A percentile compares a stretch with the other conserved stretches of the same genome.
Conservation (phyloP, 2,113 vertebrate genomes). For the Ptilonorhynchus violaceus region DNA sequence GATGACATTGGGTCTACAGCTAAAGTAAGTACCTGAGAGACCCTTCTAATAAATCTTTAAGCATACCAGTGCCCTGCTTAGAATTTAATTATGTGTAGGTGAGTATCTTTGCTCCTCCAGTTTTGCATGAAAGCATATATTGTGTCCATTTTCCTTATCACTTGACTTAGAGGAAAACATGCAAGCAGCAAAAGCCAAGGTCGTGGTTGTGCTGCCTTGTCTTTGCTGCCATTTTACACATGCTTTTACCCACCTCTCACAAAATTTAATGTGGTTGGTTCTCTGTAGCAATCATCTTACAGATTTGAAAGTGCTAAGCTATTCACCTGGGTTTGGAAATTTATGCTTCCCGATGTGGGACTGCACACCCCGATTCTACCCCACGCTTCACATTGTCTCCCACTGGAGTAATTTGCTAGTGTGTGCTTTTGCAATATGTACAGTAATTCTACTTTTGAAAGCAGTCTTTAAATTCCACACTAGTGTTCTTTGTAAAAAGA, state of each 20-base stretch:
- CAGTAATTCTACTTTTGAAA: background rate
- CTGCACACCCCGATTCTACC: fast-evolving
- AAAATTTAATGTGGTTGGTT: background rate
- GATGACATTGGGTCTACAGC: background rate
- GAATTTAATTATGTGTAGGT: background rate
- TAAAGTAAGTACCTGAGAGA: background rate
- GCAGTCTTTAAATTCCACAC: background rate
- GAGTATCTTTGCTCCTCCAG: background rate
- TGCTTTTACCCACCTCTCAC: background rate
- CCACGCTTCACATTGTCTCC: background rate
- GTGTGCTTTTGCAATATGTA: background rate
- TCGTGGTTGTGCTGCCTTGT: background rate
- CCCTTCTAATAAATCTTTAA: background rate
- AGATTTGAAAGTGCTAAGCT: background rate
- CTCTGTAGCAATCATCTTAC: background rate
- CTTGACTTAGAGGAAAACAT: background rate
- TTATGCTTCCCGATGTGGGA: background rate
- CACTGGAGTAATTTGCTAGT: background rate
- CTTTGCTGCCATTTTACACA: background rate
- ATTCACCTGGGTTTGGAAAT: background rate
- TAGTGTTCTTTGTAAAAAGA: background rate
- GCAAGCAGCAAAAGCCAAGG: background rate
- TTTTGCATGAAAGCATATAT: background rate
- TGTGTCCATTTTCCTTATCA: background rate
- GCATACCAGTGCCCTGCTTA: background rate